A percentile compares a stretch with the other conserved stretches of the same genome.
These are phyloP conservation scores for Scytalopus superciliaris DNA, from an alignment of 2,113 vertebrate species.

Conservation along the genomic window DNA sequence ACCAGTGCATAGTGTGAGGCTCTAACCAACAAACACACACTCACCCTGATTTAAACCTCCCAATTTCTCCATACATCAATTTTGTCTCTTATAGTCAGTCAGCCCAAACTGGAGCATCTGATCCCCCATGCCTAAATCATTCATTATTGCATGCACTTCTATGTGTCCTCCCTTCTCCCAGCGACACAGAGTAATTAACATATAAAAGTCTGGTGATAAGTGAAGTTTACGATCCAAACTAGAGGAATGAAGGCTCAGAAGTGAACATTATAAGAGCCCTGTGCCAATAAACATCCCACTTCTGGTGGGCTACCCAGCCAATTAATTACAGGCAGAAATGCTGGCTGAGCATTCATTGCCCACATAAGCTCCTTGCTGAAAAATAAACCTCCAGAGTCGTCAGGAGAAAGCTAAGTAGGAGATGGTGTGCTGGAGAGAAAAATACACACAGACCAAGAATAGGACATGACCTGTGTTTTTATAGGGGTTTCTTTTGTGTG, in stretches of 20 bases:
- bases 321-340: constrained; percentile 60
- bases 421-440: constrained; percentile 24
- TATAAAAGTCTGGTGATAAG: constrained; percentile 66
- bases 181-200: constrained; percentile 49
- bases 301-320: constrained; percentile 62
- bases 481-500: background rate
- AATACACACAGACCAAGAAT: background rate
- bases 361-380: constrained; percentile 40
- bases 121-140: background rate
- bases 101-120: background rate
- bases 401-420: background rate
- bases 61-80: rapidly evolving
- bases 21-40: background rate
- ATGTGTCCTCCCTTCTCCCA: background rate
- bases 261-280: constrained; percentile 69
- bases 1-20: rapidly evolving
- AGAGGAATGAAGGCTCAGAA: constrained; percentile 65
- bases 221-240: constrained; percentile 62
- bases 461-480: constrained; percentile 1
- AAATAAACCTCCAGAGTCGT: constrained; percentile 41
- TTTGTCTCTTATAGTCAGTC: background rate
- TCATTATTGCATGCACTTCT: background rate
- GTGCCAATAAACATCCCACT: constrained; percentile 70
- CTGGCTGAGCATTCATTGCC: constrained; percentile 46
- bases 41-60: background rate